Evolutionary conservation across 1,140 invertebrate species (phyloP).

Genomic region (Helicoverpa zea): DNA sequence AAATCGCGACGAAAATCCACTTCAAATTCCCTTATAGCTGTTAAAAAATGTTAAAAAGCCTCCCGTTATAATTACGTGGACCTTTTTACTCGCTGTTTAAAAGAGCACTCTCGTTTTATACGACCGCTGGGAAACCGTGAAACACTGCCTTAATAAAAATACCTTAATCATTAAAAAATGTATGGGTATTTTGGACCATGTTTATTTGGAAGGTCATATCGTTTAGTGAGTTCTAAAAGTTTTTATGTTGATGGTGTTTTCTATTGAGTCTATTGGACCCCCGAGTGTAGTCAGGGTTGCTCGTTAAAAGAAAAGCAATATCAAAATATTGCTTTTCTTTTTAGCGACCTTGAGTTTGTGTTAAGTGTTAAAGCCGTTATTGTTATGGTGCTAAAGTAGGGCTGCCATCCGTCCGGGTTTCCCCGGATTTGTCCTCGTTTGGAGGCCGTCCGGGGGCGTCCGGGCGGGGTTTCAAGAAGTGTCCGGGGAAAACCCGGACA

Average conservation of each 20-base stretch:
- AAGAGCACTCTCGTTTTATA: conserved; percentile 53
- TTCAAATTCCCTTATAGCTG: conserved; percentile 51
- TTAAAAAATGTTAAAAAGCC: conserved; percentile 57
- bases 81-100: conserved; percentile 54
- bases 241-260: conserved; percentile 18
- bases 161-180: conserved; percentile 46
- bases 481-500: too few species aligned
- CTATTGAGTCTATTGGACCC: not conserved
- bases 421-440: too few species aligned
- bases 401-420: too few species aligned
- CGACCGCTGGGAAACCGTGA: conserved; percentile 49
- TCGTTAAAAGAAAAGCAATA: too few species aligned
- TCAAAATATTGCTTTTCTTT: conserved; percentile 18
- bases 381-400: too few species aligned
- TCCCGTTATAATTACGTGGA: conserved; percentile 53
- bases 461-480: too few species aligned
- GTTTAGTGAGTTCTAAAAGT: conserved; percentile 23
- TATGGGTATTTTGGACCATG: conserved; percentile 17
- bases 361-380: too few species aligned
- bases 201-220: conserved; percentile 19
- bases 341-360: not conserved
- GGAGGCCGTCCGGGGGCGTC: too few species aligned
- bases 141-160: conserved; percentile 49
- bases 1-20: conserved; percentile 45
- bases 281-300: conserved; percentile 4